Percentiles rank a stretch among this genome's conserved stretches.
These are phyloP conservation scores for Sigmodon hispidus DNA, from an alignment of 2,113 vertebrate species.

Conservation along the genomic window DNA sequence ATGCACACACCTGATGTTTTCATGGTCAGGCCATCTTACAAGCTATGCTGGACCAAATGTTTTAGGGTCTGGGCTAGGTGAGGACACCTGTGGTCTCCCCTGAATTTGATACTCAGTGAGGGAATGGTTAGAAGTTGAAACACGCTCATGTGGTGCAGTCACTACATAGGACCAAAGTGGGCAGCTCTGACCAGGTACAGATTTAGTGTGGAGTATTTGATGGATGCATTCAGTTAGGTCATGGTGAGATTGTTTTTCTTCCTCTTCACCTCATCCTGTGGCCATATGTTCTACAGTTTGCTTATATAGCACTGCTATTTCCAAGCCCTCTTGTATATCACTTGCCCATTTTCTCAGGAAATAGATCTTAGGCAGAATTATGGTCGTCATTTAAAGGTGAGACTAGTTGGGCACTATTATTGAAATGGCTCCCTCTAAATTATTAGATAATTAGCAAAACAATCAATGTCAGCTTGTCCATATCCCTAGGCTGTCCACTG, in stretches of 20 bases:
- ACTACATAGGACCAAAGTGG: too few species aligned
- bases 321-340: neutral
- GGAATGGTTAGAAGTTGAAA: neutral
- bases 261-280: neutral
- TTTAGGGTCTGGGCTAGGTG: neutral
- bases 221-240: neutral
- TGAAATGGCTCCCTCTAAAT: neutral
- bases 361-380: neutral
- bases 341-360: neutral
- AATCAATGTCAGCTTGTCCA: neutral
- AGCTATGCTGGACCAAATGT: neutral
- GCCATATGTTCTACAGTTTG: neutral
- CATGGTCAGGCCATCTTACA: neutral
- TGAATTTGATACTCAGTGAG: neutral
- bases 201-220: neutral
- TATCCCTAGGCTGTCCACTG: neutral
- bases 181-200: neutral
- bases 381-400: conserved; percentile 8
- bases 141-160: neutral
- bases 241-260: neutral
- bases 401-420: neutral
- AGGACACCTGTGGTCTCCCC: neutral
- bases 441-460: neutral
- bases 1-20: neutral
- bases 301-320: neutral